Evolutionary conservation across 2,113 vertebrate species (phyloP), one percentile per base, ranked within the genome.

Genomic region (Larimichthys crocea): DNA sequence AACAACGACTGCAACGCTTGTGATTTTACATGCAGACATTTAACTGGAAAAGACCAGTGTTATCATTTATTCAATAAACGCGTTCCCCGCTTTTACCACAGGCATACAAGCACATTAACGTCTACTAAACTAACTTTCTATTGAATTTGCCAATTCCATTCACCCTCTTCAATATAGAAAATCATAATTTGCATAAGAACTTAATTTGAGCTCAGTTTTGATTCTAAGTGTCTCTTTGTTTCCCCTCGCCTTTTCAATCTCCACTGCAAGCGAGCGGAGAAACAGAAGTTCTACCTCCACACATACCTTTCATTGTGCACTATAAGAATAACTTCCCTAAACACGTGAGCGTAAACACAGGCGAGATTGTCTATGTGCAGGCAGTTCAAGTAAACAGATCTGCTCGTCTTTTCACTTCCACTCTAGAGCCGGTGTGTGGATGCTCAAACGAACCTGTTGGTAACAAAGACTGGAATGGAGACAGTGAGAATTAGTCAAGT

Each of bases 1-100:
- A 24, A 63, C 9, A 12, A 8, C 1, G 26, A 29, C 16, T 6
- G 19, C 44, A 19, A 35, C 8, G 35, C n/a, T 20, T 11, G 4
- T n/a, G 20, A 7, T 4, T 19, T 70, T 10, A 12, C 59, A 24
- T 8, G 3, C n/a, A 74, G 24, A 24, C 29, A 20, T 53, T 74
- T 19, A 19, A 17, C 48, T 10, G 16, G 22, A 64, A 64, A 75
- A 75, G 10, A 15, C 31, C n/a, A 55, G 63, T 64, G 49, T 44
- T 7, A 53, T 42, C 42, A 64, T 64, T 70, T 15, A 22, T 63
- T 63, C 22, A 70, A 55, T 29, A n/a, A 53, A 71, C 9, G 48
- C 10, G 19, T 62, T 55, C 22, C 22, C 10, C 1, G 16, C 26
- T 26, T 72, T 73, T 19, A 57, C 61, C 44, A 40, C 42, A 52